These are phyloP conservation scores for Pardalotus punctatus DNA, from an alignment of 2,113 vertebrate species.

Conservation along the genomic window DNA sequence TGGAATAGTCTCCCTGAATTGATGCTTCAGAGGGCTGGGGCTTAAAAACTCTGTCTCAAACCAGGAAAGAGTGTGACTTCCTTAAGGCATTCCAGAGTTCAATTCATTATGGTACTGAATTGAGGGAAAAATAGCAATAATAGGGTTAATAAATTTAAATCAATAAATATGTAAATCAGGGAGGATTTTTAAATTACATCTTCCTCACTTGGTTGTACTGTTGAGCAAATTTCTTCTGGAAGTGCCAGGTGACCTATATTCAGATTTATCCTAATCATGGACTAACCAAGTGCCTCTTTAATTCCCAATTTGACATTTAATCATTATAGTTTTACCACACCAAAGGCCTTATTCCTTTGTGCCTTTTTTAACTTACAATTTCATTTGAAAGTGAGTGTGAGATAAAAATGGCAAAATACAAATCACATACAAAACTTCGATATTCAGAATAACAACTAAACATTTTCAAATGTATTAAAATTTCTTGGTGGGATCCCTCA, in stretches of 20 bases:
- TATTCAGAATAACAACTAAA: neutral
- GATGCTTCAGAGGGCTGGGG: neutral
- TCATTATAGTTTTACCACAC: neutral
- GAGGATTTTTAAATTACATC: neutral
- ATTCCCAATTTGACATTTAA: neutral
- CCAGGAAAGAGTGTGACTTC: neutral
- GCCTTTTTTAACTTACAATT: neutral
- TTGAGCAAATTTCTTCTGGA: neutral
- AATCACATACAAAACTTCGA: neutral
- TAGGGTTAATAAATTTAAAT: neutral
- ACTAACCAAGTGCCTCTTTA: neutral
- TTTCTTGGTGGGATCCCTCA: neutral
- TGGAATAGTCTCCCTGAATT: neutral
- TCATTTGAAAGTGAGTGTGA: neutral
- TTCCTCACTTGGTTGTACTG: neutral
- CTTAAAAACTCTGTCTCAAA: neutral
- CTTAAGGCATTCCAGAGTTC: neutral
- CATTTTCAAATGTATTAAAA: neutral
- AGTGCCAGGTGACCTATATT: neutral
- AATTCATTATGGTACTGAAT: neutral
- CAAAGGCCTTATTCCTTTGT: neutral
- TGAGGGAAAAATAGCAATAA: neutral
- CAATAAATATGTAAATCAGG: neutral
- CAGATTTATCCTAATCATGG: neutral
- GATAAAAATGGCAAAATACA: neutral